Evolutionary conservation across 53 echinoderm and acorn worm species (phyloP), one percentile per base, ranked within the genome.

Genomic region (Echinometra lucunter): DNA sequence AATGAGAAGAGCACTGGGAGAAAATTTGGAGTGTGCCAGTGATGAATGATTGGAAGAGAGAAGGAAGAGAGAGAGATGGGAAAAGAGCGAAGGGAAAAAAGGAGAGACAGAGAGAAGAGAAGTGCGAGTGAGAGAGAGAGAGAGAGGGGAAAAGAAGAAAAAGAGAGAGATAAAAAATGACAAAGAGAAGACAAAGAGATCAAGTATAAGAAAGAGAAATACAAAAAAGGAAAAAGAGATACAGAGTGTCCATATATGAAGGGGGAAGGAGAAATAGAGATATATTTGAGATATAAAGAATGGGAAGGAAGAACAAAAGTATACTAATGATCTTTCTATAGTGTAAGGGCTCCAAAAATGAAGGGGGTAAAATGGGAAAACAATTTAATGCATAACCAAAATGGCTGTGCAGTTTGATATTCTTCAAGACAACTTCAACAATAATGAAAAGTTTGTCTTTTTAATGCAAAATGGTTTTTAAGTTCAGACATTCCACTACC

Each of bases 1-100:
- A 92, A 35, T 28, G 49, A 92, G 69, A 45, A 25, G 72, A 11
- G 47, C 3, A 6, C 37, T 47, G 45, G 44, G 74, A 69, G 47
- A 92, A 63, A 74, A 47, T 32, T 72, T 70, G 53, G 67, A 92
- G 74, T 2, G 2, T 72, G 74, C 70, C 72, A 55, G 44, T 15
- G 93, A 75, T 45, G 78, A 80, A 67, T 25, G 80, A 57, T 45
- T 40, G 82, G 78, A 23, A 63, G 90, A 40, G 58, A 90, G 9
- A 38, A 6, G 18, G 63, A 37, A 21, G 44, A 21, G 44, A 21
- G 37, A 35, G 74, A 32, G 37, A 74, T 12, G 15, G 16, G 15
- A 28, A 72, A 35, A 72, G 32, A 23, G 70, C 28, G 32, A 53
- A 53, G 13, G 53, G n/a, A n/a, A n/a, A 11, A 13, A 13, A 2